Percentiles rank a stretch among this genome's conserved stretches.
phyloP scores from a whole-genome alignment of 2,797 vertebrate genomes.

The Lepus townsendii region DNA sequence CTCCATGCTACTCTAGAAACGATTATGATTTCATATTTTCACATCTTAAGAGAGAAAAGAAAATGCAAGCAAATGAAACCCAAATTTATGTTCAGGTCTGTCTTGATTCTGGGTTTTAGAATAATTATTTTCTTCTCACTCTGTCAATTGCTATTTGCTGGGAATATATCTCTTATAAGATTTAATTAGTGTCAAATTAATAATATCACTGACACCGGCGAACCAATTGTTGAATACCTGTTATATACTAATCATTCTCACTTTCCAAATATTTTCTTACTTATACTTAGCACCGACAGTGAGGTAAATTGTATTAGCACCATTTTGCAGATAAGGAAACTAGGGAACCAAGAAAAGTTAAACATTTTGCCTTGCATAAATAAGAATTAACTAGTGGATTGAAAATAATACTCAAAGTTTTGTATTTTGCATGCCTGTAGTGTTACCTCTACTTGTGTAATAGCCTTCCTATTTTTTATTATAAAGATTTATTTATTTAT shows the following conservation, averaged over 20 bases:
- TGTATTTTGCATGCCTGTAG: background rate
- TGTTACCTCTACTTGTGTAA: background rate
- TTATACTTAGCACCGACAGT: background rate
- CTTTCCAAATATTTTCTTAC: background rate
- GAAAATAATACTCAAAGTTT: background rate
- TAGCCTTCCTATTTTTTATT: background rate
- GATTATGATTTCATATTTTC: background rate
- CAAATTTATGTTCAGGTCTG: background rate
- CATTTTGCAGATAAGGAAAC: slow-evolving; percentile 1
- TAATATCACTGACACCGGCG: background rate
- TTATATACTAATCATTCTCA: background rate
- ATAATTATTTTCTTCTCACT: slow-evolving; percentile 24
- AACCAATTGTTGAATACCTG: background rate
- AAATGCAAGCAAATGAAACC: slow-evolving; percentile 8
- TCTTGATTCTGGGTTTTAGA: background rate
- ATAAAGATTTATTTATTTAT: no score
- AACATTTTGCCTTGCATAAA: background rate
- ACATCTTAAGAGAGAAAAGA: background rate
- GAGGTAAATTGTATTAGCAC: background rate
- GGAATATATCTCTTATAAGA: slow-evolving; percentile 17
- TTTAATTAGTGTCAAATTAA: slow-evolving; percentile 10
- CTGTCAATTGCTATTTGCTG: background rate
- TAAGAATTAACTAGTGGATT: background rate
- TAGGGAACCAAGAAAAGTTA: background rate
- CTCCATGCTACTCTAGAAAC: background rate